Evolutionary conservation across 2,888 invertebrate species (phyloP), one percentile per base, ranked within the genome.

Genomic region (Eupithecia subfuscata): DNA sequence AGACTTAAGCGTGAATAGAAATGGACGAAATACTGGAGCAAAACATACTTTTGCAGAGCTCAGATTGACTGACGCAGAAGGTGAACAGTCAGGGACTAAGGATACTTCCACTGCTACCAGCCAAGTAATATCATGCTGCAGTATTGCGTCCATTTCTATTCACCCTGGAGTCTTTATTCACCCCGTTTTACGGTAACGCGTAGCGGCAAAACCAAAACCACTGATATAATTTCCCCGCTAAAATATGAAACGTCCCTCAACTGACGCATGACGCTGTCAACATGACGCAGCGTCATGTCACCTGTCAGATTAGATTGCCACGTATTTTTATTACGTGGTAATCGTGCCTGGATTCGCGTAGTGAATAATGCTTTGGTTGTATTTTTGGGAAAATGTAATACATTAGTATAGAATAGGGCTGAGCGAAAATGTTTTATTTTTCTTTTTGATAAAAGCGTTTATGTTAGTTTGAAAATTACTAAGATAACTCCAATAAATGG

Each of bases 301-400:
- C 64, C 78, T 75, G 81, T 75, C 79, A 80, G 69, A 65, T 77
- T 78, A 73, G 74, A 78, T 80, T 75, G 78, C 70, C 72, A 34
- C 65, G 76, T 81, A 80, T 76, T 78, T 79, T 78, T 80, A 79
- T 78, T 76, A 75, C 76, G 72, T 43, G 60, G 48, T 56, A 64
- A 74, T 65, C 64, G 63, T 69, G 30, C 69, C 16, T 56, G 40
- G 52, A 43, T 68, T 56, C 37, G 11, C 11, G 30, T 69, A 69
- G 45, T 52, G 37, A 70, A 37, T 68, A 48, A 70, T 68, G 22
- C 25, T 25, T 68, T 18, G 43, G 16, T 67, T 68, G 6, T 43
- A 12, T 68, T 67, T 68, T 25, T 22, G 25, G 14, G 45, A n/a
- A 43, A 64, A 71, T 34, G n/a, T 43, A 18, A 65, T 48, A n/a